Evolutionary conservation across 2,113 vertebrate species (phyloP).

Genomic region (Spermophilus dauricus): DNA sequence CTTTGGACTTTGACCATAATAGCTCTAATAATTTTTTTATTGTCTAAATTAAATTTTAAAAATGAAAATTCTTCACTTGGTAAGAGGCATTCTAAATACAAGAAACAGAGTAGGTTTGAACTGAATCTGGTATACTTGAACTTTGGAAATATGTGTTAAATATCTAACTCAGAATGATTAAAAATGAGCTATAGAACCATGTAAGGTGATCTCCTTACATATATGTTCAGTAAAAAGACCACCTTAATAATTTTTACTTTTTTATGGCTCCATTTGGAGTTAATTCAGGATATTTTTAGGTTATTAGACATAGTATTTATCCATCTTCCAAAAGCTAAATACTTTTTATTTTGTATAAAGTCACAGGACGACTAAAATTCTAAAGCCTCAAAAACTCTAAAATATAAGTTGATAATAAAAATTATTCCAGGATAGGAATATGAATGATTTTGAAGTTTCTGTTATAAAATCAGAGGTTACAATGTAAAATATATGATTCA

Average conservation of each 20-base stretch:
- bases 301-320: neutral
- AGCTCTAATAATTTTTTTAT: neutral
- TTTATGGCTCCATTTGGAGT: neutral
- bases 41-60: constrained; percentile 32
- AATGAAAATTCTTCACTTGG: neutral
- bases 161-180: neutral
- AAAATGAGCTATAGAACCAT: neutral
- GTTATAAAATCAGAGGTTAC: constrained; percentile 8
- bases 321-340: neutral
- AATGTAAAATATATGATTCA: neutral
- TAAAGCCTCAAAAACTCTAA: constrained; percentile 22
- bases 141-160: neutral
- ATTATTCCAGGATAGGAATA: neutral
- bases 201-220: neutral
- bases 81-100: neutral
- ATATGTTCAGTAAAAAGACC: neutral
- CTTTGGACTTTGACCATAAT: constrained; percentile 2
- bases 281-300: neutral
- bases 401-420: constrained; percentile 1
- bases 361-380: neutral
- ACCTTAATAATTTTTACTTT: neutral
- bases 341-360: constrained; percentile 36
- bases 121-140: neutral
- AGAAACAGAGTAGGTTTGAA: neutral
- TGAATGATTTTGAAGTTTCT: neutral